Percentiles rank a stretch among this genome's conserved stretches.
Evolutionary conservation across 1,140 invertebrate genomes (phyloP).

Genomic region (Leguminivora glycinivorella): DNA sequence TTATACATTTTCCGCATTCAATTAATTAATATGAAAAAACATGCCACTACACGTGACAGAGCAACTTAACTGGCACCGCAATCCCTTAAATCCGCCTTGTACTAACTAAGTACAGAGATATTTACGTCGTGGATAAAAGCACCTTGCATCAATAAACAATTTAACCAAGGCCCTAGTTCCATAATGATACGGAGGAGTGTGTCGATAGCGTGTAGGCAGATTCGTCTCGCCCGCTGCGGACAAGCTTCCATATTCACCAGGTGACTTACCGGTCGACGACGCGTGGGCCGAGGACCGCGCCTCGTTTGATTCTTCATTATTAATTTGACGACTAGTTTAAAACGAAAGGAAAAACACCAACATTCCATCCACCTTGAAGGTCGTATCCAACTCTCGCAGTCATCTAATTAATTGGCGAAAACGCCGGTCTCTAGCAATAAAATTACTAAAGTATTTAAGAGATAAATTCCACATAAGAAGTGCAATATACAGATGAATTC

Average conservation of each 20-base stretch:
- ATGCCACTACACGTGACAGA: not conserved
- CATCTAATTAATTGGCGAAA: not conserved
- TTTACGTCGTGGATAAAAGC: constrained; percentile 11
- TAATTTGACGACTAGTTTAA: constrained; percentile 58
- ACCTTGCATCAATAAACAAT: constrained; percentile 1
- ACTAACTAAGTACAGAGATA: not conserved
- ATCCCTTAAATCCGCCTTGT: not conserved
- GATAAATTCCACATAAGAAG: constrained; percentile 4
- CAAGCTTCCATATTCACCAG: constrained; percentile 77
- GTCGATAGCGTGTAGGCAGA: constrained; percentile 60
- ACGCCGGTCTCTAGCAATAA: not conserved
- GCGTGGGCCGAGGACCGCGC: constrained; percentile 65
- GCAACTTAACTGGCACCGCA: not conserved
- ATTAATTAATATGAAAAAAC: not conserved
- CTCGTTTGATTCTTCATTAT: constrained; percentile 58
- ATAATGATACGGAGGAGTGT: constrained; percentile 25
- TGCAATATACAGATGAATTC: constrained; percentile 19
- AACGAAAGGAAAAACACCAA: constrained; percentile 27
- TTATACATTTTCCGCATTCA: not conserved
- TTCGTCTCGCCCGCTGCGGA: constrained; percentile 65
- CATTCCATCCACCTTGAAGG: constrained; percentile 15
- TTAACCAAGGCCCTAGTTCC: constrained; percentile 24
- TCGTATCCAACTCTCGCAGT: not conserved
- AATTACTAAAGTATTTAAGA: not conserved
- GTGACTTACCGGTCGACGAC: constrained; percentile 70